phyloP scores from a whole-genome alignment of 2,797 vertebrate genomes.

The Menidia menidia region DNA sequence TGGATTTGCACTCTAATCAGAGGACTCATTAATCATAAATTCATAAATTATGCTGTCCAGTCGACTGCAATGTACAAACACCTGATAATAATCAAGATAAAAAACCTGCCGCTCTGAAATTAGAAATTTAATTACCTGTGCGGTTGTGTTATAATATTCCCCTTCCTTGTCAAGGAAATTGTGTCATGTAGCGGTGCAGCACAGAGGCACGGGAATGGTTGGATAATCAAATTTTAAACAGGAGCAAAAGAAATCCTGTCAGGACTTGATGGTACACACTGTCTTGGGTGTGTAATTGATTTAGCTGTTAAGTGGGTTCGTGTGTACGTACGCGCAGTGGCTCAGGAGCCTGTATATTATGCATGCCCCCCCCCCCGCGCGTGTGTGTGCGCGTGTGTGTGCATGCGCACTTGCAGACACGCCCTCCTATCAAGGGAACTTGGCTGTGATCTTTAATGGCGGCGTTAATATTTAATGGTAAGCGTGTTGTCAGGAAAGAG shows the following conservation, averaged over 20 bases:
- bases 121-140: constrained; percentile 62
- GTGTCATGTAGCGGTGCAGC: constrained; percentile 42
- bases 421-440: constrained; percentile 55
- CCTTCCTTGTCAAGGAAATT: constrained; percentile 41
- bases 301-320: constrained; percentile 46
- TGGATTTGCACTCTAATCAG: constrained; percentile 56
- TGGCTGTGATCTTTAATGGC: constrained; percentile 77
- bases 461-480: constrained; percentile 78
- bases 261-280: constrained; percentile 54
- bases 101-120: constrained; percentile 48
- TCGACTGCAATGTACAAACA: constrained; percentile 45
- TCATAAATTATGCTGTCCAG: constrained; percentile 55
- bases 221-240: constrained; percentile 70
- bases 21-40: constrained; percentile 62
- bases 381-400: constrained; percentile 1
- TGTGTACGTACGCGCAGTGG: neutral
- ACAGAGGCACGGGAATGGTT: constrained; percentile 24
- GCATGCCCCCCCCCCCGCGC: constrained; percentile 8
- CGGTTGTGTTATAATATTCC: constrained; percentile 37
- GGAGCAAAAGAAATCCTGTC: constrained; percentile 59
- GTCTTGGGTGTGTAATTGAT: constrained; percentile 64
- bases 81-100: constrained; percentile 57
- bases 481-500: constrained; percentile 70
- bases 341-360: constrained; percentile 11
- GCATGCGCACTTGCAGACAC: constrained; percentile 10